These are phyloP conservation scores for Copidosoma aretas DNA, from an alignment of 2,888 invertebrate species.

Conservation along the genomic window DNA sequence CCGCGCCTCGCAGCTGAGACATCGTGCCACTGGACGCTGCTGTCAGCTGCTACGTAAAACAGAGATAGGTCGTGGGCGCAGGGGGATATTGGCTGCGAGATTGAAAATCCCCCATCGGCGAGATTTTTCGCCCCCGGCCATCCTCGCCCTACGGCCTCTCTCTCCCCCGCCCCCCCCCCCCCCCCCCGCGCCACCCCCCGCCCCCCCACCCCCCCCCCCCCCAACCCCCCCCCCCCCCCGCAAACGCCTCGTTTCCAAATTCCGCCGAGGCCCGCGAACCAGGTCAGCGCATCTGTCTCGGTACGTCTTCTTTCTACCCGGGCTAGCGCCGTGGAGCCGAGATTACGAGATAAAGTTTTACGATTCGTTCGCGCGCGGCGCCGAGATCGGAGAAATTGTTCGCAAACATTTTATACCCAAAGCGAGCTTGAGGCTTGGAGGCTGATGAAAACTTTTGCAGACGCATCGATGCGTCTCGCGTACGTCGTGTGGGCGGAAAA, in stretches of 20 bases:
- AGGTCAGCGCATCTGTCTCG: background rate
- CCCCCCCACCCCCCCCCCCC: too few relatives aligned
- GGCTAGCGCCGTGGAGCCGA: background rate
- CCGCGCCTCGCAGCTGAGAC: constrained; percentile 11
- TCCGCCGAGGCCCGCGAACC: constrained; percentile 20
- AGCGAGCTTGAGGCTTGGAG: too few relatives aligned
- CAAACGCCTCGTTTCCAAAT: constrained; percentile 25
- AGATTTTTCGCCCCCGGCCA: background rate
- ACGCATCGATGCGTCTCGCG: too few relatives aligned
- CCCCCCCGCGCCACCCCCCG: constrained; percentile 9
- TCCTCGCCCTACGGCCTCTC: too few relatives aligned
- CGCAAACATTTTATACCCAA: too few relatives aligned
- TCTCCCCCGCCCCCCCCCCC: background rate
- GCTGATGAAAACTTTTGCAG: too few relatives aligned
- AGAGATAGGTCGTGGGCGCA: background rate
- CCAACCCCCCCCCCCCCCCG: background rate
- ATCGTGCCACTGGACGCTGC: constrained; percentile 36
- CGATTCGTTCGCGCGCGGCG: too few relatives aligned
- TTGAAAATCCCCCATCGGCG: constrained; percentile 38
- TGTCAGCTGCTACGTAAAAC: constrained; percentile 37
- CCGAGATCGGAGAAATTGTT: too few relatives aligned
- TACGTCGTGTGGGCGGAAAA: too few relatives aligned
- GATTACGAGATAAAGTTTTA: background rate
- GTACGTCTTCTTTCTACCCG: constrained; percentile 4
- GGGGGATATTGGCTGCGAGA: constrained; percentile 39